These are phyloP conservation scores for Paramormyrops kingsleyae DNA, from an alignment of 2,113 vertebrate species.

Conservation along the genomic window DNA sequence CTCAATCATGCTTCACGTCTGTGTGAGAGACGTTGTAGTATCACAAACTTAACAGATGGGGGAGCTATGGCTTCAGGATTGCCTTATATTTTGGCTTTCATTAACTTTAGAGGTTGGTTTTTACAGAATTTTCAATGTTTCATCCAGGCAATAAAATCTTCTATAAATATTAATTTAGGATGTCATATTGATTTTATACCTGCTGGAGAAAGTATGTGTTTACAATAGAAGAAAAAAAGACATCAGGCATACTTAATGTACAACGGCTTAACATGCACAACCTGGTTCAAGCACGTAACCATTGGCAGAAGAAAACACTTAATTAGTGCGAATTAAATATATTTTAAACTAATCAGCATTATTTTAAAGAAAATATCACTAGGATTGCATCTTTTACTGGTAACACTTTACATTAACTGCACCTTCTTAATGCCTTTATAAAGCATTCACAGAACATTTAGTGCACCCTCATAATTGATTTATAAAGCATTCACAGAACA, in stretches of 20 bases:
- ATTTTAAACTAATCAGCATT: neutral
- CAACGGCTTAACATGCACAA: neutral
- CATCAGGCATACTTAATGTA: neutral
- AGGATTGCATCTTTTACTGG: neutral
- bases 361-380: neutral
- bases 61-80: neutral
- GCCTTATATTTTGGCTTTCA: neutral
- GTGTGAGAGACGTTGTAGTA: neutral
- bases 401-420: neutral
- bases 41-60: neutral
- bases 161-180: neutral
- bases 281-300: neutral
- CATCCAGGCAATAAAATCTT: neutral
- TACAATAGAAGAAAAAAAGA: neutral
- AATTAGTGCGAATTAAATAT: neutral
- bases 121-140: neutral
- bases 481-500: neutral
- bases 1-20: neutral
- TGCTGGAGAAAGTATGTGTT: neutral
- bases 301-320: neutral
- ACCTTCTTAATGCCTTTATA: neutral
- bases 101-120: neutral
- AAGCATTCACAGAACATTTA: neutral
- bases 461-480: neutral
- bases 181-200: neutral